These are phyloP conservation scores for Acanthoscelides obtectus DNA, from an alignment of 2,888 invertebrate genomes.

Conservation along the genomic window DNA sequence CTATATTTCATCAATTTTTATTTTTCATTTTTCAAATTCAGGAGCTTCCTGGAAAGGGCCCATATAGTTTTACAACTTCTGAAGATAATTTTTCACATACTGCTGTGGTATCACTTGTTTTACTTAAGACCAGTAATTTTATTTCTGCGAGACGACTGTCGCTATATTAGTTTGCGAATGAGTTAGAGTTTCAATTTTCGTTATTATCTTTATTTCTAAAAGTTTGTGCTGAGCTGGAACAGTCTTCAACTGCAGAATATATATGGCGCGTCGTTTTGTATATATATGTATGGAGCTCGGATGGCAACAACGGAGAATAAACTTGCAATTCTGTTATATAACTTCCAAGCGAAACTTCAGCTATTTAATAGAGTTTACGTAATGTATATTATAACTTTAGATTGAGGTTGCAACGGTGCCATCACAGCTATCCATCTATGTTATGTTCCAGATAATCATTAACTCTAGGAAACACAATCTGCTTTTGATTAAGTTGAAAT, in stretches of 20 bases:
- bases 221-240: neutral
- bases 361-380: slow-evolving; percentile 29
- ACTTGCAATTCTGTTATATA: slow-evolving; percentile 21
- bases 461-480: slow-evolving; percentile 10
- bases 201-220: neutral
- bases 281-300: slow-evolving; percentile 4
- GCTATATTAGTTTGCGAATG: neutral
- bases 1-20: too few relatives aligned
- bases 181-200: neutral
- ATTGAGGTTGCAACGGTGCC: slow-evolving; percentile 19
- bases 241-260: neutral
- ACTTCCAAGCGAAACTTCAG: slow-evolving; percentile 21
- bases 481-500: too few relatives aligned
- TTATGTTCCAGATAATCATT: slow-evolving; percentile 6
- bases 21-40: too few relatives aligned
- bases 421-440: slow-evolving; percentile 2
- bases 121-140: too few relatives aligned
- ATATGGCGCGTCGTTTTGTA: slow-evolving; percentile 8
- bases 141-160: too few relatives aligned
- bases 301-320: slow-evolving; percentile 10
- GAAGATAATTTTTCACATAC: too few relatives aligned
- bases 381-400: slow-evolving; percentile 26
- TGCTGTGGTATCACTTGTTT: too few relatives aligned
- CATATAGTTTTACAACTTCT: too few relatives aligned
- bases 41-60: too few relatives aligned